These are phyloP conservation scores for Rhinichthys osculus DNA, from an alignment of 2,797 vertebrate genomes.

Conservation along the genomic window DNA sequence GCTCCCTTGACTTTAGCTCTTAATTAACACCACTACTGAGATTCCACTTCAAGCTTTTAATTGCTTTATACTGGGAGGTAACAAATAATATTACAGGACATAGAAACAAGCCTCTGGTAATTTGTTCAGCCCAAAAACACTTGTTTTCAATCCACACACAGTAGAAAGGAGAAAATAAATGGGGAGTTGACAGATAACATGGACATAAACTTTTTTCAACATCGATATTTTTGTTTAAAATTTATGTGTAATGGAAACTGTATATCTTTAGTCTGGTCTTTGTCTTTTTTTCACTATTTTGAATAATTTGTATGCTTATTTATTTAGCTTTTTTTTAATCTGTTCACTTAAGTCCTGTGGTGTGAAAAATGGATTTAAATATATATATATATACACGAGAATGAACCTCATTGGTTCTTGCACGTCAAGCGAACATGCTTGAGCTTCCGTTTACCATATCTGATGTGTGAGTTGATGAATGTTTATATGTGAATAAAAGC, in stretches of 20 bases:
- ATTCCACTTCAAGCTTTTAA: slow-evolving; percentile 24
- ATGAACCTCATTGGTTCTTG: background rate
- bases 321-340: background rate
- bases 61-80: slow-evolving; percentile 4
- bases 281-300: background rate
- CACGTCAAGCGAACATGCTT: background rate
- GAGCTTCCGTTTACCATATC: too few species aligned
- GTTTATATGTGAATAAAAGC: background rate
- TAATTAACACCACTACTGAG: slow-evolving; percentile 32
- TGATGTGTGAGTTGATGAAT: background rate
- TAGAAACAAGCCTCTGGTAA: background rate
- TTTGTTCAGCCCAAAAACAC: background rate
- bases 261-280: background rate
- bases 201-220: background rate
- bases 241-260: background rate
- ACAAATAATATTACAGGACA: slow-evolving; percentile 20
- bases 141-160: slow-evolving; percentile 11
- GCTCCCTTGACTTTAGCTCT: slow-evolving; percentile 35
- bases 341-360: background rate
- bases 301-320: background rate
- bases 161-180: background rate
- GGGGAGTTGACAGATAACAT: background rate
- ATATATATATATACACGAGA: background rate
- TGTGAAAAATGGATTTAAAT: background rate
- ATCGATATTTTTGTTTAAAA: background rate